Evolutionary conservation across 2,113 vertebrate genomes (phyloP).

Genomic region (Stomatorhinus ivindoensis): DNA sequence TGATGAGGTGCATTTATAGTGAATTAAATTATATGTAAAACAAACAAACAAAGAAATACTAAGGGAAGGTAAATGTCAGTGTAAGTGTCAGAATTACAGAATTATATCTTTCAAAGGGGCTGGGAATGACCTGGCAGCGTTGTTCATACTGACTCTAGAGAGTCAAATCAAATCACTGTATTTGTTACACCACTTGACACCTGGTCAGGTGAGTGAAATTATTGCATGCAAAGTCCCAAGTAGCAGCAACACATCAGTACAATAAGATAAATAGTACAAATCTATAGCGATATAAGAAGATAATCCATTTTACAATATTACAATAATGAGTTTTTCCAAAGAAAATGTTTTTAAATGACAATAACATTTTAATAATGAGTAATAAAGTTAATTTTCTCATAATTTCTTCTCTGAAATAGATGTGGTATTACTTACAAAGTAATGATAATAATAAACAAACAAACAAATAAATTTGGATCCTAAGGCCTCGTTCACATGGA

Average conservation of each 20-base stretch:
- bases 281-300: background rate
- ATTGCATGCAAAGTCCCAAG: background rate
- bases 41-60: background rate
- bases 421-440: background rate
- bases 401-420: background rate
- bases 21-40: background rate
- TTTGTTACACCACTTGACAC: background rate
- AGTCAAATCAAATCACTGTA: background rate
- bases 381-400: background rate
- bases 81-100: background rate
- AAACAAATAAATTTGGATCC: background rate
- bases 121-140: background rate
- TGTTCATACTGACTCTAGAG: background rate
- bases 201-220: background rate
- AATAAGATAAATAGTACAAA: background rate
- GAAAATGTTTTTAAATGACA: background rate
- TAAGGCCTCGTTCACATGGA: too few species aligned
- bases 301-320: background rate
- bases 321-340: background rate
- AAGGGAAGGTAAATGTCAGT: background rate
- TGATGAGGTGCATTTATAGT: background rate
- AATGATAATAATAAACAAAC: background rate
- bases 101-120: background rate
- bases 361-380: background rate
- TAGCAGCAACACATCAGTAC: background rate